Evolutionary conservation across 1,140 invertebrate genomes (phyloP), one percentile per base, ranked within the genome.

Genomic region (Drosophila sulfurigaster): DNA sequence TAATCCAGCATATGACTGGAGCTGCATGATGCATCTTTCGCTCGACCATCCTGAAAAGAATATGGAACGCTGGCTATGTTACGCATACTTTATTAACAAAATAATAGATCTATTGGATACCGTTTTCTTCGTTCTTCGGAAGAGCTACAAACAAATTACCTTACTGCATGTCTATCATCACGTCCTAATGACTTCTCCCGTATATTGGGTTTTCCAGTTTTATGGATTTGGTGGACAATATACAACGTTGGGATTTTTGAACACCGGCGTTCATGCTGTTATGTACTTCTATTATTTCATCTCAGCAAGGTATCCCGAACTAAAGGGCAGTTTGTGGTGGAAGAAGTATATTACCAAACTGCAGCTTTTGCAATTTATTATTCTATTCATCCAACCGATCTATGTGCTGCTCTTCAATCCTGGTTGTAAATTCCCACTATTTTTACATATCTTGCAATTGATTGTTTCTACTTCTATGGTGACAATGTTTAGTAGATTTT

Each of bases 141-240:
- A 98, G 92, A 98, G 97, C 82, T 94, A 96, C 57, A 95, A 95
- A 51, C 97, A 98, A 85, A 93, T 98, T 13, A 95, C 96, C 2
- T 96, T 97, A 77, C 94, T 98, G 1, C 97, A 98, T 79, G 95
- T 98, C 0, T 97, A 97, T 88, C 97, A 98, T 91, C 97, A 98
- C 90, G 92, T 95, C 8, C 94, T 80, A 13, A 83, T 86, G 76
- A 48, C 52, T 0, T 0, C 25, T 2, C 7, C 0, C 0, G 1
- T 13, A 0, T 67, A 71, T 7, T 7, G 59, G 5, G 1, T 11
- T 0, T 0, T 65, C 1, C 58, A 66, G 1, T 10, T 62, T 0
- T 78, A 75, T 3, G 74, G 87, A 0, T 8, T 93, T 91, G 95
- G 96, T 52, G 96, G 96, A 0, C 96, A 96, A 75, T 94, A 93